Conservation (phyloP, 2,888 invertebrate genomes). For the Ephialtes manifestator region DNA sequence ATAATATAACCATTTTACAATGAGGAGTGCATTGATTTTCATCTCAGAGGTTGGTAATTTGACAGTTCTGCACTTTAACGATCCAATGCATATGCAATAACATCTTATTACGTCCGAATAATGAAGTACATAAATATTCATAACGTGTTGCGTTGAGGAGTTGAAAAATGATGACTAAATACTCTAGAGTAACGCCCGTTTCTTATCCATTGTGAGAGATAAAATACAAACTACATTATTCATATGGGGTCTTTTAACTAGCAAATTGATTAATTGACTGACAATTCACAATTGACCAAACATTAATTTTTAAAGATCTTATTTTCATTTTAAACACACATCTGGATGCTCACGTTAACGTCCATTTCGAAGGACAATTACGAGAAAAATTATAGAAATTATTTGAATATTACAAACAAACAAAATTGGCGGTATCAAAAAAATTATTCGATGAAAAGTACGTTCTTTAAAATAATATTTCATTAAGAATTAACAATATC, state of each 20-base stretch:
- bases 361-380: too few species aligned
- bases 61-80: neutral
- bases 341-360: too few species aligned
- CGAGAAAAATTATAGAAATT: too few species aligned
- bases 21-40: neutral
- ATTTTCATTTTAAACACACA: neutral
- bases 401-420: too few species aligned
- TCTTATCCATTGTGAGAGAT: slow-evolving; percentile 1
- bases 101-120: neutral
- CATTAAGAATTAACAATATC: too few species aligned
- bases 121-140: slow-evolving; percentile 11
- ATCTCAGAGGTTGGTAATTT: neutral
- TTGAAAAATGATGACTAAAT: slow-evolving; percentile 1
- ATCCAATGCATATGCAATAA: slow-evolving; percentile 13
- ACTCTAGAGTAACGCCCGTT: neutral
- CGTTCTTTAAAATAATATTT: too few species aligned
- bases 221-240: slow-evolving; percentile 2
- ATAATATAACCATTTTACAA: neutral
- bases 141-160: slow-evolving; percentile 3
- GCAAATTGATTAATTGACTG: neutral
- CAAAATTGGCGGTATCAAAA: too few species aligned
- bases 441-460: too few species aligned
- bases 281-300: neutral
- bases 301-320: neutral
- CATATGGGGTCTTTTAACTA: neutral